A percentile compares a stretch with the other conserved stretches of the same genome.
Evolutionary conservation across 1,140 invertebrate genomes (phyloP).

Genomic region (Lethrus apterus): DNA sequence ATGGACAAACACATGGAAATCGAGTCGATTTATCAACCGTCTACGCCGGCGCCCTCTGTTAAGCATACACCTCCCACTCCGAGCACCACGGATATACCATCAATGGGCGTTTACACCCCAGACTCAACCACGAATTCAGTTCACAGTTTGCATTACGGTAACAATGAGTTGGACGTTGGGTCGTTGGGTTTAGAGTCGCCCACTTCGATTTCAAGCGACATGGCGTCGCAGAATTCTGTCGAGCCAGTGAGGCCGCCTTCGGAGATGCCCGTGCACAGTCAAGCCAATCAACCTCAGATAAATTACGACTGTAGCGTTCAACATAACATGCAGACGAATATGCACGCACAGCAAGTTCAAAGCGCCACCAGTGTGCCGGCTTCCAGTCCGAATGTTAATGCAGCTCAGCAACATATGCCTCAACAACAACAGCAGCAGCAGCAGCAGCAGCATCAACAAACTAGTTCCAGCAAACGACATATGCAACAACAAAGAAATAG

Average conservation of each 20-base stretch:
- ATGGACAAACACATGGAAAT: constrained; percentile 11
- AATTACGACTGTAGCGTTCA: constrained; percentile 54
- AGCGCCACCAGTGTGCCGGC: constrained; percentile 29
- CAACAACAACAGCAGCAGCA: constrained; percentile 38
- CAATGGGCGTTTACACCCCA: constrained; percentile 75
- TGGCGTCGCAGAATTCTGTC: constrained; percentile 68
- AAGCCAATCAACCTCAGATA: constrained; percentile 44
- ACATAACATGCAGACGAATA: constrained; percentile 44
- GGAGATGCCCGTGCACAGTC: constrained; percentile 44
- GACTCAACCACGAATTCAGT: constrained; percentile 80
- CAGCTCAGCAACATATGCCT: constrained; percentile 24
- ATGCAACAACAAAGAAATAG: constrained; percentile 33
- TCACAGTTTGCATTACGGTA: constrained; percentile 70
- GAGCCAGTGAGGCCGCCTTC: constrained; percentile 52
- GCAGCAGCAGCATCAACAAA: constrained; percentile 29
- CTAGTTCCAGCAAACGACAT: constrained; percentile 34
- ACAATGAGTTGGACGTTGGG: constrained; percentile 74
- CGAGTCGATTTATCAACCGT: constrained; percentile 25
- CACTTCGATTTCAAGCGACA: constrained; percentile 76
- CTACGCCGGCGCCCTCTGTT: constrained; percentile 38
- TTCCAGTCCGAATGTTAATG: constrained; percentile 33
- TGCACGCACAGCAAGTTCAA: constrained; percentile 46
- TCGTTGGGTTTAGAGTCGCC: constrained; percentile 81
- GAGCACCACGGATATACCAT: constrained; percentile 57
- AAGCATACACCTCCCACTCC: constrained; percentile 50